Percentiles rank a stretch among this genome's conserved stretches.
phyloP scores from a whole-genome alignment of 2,797 vertebrate species.

The Rhinella marina region DNA sequence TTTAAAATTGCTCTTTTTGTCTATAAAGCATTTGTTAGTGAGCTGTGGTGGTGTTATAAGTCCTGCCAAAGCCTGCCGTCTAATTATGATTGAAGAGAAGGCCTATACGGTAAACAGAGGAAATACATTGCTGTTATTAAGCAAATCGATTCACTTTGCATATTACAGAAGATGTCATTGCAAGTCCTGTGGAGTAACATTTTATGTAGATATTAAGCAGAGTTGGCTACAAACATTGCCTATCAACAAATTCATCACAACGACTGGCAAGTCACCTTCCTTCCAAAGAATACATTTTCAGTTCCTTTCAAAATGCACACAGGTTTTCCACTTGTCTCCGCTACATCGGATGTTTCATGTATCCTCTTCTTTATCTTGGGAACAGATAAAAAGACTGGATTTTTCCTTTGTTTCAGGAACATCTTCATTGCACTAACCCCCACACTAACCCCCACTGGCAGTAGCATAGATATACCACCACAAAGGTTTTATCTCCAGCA shows the following conservation, averaged over 20 bases:
- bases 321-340: conserved; percentile 48
- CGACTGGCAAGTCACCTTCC: conserved; percentile 64
- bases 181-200: conserved; percentile 50
- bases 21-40: conserved; percentile 60
- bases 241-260: conserved; percentile 62
- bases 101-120: conserved; percentile 58
- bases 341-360: conserved; percentile 59
- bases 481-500: conserved; percentile 51
- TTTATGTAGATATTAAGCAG: conserved; percentile 58
- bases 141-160: conserved; percentile 59
- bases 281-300: conserved; percentile 61
- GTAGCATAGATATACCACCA: conserved; percentile 49
- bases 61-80: conserved; percentile 34
- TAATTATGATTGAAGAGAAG: conserved; percentile 54
- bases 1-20: conserved; percentile 62
- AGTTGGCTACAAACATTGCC: conserved; percentile 58
- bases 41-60: conserved; percentile 64
- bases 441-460: conserved; percentile 37
- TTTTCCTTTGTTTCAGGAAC: conserved; percentile 56
- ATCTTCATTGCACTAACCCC: conserved; percentile 58
- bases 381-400: conserved; percentile 61
- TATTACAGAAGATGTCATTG: conserved; percentile 62
- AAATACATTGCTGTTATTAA: conserved; percentile 63
- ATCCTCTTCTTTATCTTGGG: conserved; percentile 65
- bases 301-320: conserved; percentile 29